These are phyloP conservation scores for Onchidella celtica DNA, from an alignment of 2,888 invertebrate genomes.

Conservation along the genomic window DNA sequence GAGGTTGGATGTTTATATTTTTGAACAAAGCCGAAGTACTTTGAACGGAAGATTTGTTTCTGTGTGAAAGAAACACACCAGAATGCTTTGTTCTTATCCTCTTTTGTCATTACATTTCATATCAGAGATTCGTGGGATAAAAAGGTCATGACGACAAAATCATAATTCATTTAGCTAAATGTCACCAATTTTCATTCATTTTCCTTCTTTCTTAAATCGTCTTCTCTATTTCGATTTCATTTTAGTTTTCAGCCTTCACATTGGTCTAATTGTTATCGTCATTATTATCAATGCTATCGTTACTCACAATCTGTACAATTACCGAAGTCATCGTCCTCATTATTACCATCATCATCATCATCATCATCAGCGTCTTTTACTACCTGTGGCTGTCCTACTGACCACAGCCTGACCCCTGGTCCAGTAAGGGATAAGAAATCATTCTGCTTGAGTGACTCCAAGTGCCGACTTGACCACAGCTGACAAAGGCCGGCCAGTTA, in stretches of 20 bases:
- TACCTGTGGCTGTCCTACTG: background rate
- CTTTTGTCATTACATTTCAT: too few species aligned
- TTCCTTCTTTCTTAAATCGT: background rate
- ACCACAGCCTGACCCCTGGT: background rate
- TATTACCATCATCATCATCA: background rate
- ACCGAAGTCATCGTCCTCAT: background rate
- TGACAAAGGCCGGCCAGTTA: too few species aligned
- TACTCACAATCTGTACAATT: background rate
- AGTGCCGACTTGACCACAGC: background rate
- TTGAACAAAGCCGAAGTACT: too few species aligned
- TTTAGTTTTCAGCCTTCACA: background rate
- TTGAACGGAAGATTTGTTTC: too few species aligned
- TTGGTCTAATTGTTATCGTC: background rate
- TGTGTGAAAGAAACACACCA: too few species aligned
- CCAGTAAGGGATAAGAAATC: background rate
- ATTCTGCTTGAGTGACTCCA: background rate
- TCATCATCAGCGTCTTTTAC: background rate
- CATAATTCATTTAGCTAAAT: too few species aligned
- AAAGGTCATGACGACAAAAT: too few species aligned
- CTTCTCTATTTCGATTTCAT: background rate
- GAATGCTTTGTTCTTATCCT: too few species aligned
- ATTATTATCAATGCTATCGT: conserved; percentile 14
- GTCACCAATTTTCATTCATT: too few species aligned
- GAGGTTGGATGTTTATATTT: too few species aligned
- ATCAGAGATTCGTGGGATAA: too few species aligned